phyloP scores from a whole-genome alignment of 2,888 invertebrate species.

The Trachelus stipa region DNA sequence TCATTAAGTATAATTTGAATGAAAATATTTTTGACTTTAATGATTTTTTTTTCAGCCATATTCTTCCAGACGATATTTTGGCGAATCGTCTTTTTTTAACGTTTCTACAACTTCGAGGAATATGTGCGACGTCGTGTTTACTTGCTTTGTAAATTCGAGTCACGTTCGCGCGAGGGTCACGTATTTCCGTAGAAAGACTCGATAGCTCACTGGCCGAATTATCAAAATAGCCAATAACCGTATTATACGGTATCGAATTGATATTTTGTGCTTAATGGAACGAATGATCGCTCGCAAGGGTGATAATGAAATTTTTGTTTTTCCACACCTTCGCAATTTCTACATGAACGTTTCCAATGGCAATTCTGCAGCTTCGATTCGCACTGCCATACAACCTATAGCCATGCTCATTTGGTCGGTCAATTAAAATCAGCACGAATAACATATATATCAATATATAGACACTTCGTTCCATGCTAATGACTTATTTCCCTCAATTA shows the following conservation, averaged over 20 bases:
- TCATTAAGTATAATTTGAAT: not conserved
- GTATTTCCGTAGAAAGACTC: not conserved
- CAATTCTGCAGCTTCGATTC: not conserved
- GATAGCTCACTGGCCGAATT: not conserved
- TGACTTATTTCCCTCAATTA: not conserved
- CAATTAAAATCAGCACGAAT: not conserved
- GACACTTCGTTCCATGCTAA: not conserved
- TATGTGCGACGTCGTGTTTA: not conserved
- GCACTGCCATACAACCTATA: not conserved
- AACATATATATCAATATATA: not conserved
- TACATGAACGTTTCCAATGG: not conserved
- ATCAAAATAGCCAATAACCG: not conserved
- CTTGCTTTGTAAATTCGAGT: not conserved
- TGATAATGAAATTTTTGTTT: not conserved
- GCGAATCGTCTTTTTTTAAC: not conserved
- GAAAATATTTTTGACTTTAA: not conserved
- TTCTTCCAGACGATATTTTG: not conserved
- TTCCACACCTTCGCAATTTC: not conserved
- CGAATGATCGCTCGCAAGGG: not conserved
- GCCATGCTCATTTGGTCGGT: not conserved
- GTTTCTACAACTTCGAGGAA: not conserved
- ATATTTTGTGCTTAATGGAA: not conserved
- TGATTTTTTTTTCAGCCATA: not conserved
- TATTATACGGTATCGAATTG: not conserved
- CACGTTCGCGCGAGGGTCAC: not conserved